Evolutionary conservation across 2,113 vertebrate species (phyloP), one percentile per base, ranked within the genome.

Genomic region (Stercorarius parasiticus): DNA sequence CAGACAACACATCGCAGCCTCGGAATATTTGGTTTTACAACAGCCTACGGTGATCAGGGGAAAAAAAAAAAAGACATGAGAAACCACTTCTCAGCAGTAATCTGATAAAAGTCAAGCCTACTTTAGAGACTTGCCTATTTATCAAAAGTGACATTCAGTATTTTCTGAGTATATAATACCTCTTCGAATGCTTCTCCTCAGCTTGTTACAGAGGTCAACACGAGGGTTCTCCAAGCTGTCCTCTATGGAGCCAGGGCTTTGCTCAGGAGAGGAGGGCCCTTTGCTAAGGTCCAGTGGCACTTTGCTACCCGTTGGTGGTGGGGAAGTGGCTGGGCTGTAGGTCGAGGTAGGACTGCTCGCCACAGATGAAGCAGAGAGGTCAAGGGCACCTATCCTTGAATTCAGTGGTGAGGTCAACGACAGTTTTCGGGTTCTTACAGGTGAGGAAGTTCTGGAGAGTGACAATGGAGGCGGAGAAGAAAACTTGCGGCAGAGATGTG

Each of bases 401-500:
- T 98, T 99, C 94, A 99, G 89, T 6, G 99, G 99, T 12, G 99
- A 99, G 12, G 99, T 99, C 96, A 99, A 98, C 6, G 99, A 99
- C 15, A 99, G 98, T 91, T 99, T 99, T 49, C 99, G 98, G 18
- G 98, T 98, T 91, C 99, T 98, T 66, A 99, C 99, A 0, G 99
- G 99, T 14, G 99, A 99, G 67, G 99, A 99, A 6, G 99, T 99
- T 90, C 98, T 98, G 58, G 99, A 99, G 34, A 99, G 98, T 20
- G 99, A 99, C 72, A 99, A 86, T 1, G 99, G 99, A 49, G 99
- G 99, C 18, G 99, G 99, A 56, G 99, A 99, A 81, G 99, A 99
- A 95, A 99, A 99, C 95, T 99, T 99, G 96, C 99, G 99, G 93
- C 99, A 99, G 29, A 99, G 98, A n/a, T 98, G 98, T 27, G 99